A percentile compares a stretch with the other conserved stretches of the same genome.
phyloP scores from a whole-genome alignment of 2,888 invertebrate genomes.

The Drosophila histrio region DNA sequence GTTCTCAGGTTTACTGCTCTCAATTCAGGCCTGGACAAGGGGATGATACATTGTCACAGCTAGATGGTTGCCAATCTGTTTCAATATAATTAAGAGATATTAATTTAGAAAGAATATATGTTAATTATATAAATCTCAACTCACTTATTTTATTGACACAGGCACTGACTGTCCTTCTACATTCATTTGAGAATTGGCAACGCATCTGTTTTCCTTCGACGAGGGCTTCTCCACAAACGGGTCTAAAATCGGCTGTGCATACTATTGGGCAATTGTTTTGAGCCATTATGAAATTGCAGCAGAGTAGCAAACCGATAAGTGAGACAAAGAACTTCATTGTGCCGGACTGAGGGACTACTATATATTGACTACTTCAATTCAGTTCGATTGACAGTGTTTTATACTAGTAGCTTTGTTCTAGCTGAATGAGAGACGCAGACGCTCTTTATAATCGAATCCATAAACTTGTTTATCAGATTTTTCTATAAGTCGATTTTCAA shows the following conservation, averaged over 20 bases:
- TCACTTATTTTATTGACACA: neutral
- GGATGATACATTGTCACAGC: neutral
- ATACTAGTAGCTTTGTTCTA: too few relatives aligned
- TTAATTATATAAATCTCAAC: neutral
- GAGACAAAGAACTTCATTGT: conserved; percentile 24
- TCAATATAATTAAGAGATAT: neutral
- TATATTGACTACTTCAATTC: neutral
- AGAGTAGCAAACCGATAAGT: conserved; percentile 25
- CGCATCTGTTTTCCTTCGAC: neutral
- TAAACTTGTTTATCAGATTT: too few relatives aligned
- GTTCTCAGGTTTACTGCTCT: too few relatives aligned
- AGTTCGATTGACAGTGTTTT: neutral
- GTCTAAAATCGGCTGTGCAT: conserved; percentile 9
- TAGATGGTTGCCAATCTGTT: neutral
- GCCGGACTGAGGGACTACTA: neutral
- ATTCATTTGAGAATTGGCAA: neutral
- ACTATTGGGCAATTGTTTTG: conserved; percentile 3
- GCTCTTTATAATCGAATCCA: too few relatives aligned
- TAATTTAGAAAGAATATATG: neutral
- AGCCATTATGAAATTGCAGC: conserved; percentile 9
- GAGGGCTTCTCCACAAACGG: conserved; percentile 25
- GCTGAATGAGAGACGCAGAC: too few relatives aligned
- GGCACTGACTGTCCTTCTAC: neutral
- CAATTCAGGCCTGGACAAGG: too few relatives aligned
- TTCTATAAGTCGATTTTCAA: too few relatives aligned